phyloP scores from a whole-genome alignment of 1,140 invertebrate genomes.

The Latrodectus geometricus region DNA sequence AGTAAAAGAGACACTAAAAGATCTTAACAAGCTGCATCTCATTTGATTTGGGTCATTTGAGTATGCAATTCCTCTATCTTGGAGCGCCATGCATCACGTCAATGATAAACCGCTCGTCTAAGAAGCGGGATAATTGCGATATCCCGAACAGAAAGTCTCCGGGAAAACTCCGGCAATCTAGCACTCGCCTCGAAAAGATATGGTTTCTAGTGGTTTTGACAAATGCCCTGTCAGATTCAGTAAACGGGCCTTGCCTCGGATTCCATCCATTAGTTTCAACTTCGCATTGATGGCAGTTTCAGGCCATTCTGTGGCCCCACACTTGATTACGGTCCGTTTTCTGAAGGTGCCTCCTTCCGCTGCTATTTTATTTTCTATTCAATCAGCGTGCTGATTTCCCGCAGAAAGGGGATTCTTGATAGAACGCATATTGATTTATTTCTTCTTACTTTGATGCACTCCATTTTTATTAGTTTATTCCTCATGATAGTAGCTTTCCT shows the following conservation, averaged over 20 bases:
- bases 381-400: constrained; percentile 26
- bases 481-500: neutral
- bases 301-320: constrained; percentile 36
- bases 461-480: neutral
- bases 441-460: neutral
- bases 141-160: constrained; percentile 45
- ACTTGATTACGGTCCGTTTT: constrained; percentile 27
- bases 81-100: neutral
- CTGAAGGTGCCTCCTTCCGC: constrained; percentile 6
- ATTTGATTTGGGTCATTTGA: constrained; percentile 41
- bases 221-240: constrained; percentile 57
- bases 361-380: constrained; percentile 41
- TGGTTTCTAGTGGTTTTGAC: constrained; percentile 54
- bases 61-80: neutral
- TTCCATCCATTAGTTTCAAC: constrained; percentile 58
- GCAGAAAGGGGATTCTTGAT: neutral
- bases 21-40: neutral
- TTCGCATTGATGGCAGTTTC: constrained; percentile 54
- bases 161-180: constrained; percentile 26
- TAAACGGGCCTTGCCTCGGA: constrained; percentile 46
- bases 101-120: constrained; percentile 39
- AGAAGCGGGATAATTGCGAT: constrained; percentile 58
- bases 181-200: constrained; percentile 37
- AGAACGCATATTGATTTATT: neutral
- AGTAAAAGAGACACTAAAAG: too few relatives aligned